A percentile compares a stretch with the other conserved stretches of the same genome.
These are phyloP conservation scores for Adelosebastes latens DNA, from an alignment of 2,797 vertebrate genomes.

Conservation along the genomic window DNA sequence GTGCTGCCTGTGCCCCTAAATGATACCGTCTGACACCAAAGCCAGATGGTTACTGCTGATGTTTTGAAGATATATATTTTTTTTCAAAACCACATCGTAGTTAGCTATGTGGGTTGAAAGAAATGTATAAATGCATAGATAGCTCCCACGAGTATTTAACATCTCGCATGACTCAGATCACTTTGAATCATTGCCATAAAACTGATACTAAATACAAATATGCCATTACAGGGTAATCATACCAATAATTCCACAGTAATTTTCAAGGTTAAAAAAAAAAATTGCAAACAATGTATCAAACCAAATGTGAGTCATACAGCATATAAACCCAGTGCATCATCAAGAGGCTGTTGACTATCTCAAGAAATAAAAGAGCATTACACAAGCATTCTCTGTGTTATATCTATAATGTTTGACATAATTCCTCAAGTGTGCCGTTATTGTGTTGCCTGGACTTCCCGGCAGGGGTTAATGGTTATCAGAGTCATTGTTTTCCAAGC, in stretches of 20 bases:
- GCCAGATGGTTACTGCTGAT: background rate
- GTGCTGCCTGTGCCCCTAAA: background rate
- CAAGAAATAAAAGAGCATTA: background rate
- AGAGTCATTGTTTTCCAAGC: slow-evolving; percentile 40
- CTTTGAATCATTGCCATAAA: background rate
- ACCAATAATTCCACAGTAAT: background rate
- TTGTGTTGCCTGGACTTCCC: background rate
- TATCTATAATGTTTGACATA: background rate
- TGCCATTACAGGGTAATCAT: background rate
- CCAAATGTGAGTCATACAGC: background rate
- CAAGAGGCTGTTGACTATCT: background rate
- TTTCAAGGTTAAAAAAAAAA: background rate
- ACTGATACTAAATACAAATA: background rate
- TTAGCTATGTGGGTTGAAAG: background rate
- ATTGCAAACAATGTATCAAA: background rate
- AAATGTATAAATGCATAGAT: background rate
- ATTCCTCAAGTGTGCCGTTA: background rate
- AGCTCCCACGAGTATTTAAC: background rate
- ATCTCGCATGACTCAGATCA: background rate
- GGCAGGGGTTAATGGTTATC: slow-evolving; percentile 35
- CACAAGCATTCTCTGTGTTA: background rate
- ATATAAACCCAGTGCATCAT: background rate
- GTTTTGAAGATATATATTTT: background rate
- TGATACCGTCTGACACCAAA: background rate
- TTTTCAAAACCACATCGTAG: background rate